A percentile compares a stretch with the other conserved stretches of the same genome.
These are phyloP conservation scores for Lepidurus apus DNA, from an alignment of 1,140 invertebrate genomes.

Conservation along the genomic window DNA sequence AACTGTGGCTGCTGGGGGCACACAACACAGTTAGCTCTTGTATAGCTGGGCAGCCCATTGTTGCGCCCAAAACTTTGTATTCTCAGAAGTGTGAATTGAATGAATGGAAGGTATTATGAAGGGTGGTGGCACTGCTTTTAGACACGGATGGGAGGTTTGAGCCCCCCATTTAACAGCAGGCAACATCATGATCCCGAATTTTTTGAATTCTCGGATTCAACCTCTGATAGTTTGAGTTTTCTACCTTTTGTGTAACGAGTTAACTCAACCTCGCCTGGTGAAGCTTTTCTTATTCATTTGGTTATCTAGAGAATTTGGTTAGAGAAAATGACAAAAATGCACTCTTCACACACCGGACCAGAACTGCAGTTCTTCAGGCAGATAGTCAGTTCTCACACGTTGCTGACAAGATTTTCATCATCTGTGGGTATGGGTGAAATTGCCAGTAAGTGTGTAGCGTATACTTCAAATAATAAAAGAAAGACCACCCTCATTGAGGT, in stretches of 20 bases:
- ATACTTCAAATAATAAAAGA: too few relatives aligned
- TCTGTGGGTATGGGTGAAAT: too few relatives aligned
- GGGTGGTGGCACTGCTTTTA: constrained; percentile 9
- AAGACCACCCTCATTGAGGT: too few relatives aligned
- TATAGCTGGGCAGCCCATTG: background rate
- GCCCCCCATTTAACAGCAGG: background rate
- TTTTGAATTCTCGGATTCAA: background rate
- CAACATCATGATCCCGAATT: constrained; percentile 9
- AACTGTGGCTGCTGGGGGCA: constrained; percentile 1
- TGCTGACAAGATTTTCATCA: too few relatives aligned
- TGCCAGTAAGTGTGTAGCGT: too few relatives aligned
- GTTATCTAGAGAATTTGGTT: too few relatives aligned
- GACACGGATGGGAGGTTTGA: constrained; percentile 12
- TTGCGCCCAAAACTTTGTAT: background rate
- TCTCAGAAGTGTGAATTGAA: constrained; percentile 11
- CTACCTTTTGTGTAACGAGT: background rate
- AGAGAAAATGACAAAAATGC: too few relatives aligned
- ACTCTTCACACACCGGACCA: too few relatives aligned
- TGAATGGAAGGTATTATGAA: constrained; percentile 19
- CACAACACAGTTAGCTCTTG: background rate
- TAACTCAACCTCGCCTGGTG: background rate
- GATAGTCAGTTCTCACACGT: too few relatives aligned
- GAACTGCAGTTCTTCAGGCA: too few relatives aligned
- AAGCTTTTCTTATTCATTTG: too few relatives aligned
- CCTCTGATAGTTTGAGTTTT: background rate